phyloP scores from a whole-genome alignment of 2,888 invertebrate species.

The Idaea dimidiata region DNA sequence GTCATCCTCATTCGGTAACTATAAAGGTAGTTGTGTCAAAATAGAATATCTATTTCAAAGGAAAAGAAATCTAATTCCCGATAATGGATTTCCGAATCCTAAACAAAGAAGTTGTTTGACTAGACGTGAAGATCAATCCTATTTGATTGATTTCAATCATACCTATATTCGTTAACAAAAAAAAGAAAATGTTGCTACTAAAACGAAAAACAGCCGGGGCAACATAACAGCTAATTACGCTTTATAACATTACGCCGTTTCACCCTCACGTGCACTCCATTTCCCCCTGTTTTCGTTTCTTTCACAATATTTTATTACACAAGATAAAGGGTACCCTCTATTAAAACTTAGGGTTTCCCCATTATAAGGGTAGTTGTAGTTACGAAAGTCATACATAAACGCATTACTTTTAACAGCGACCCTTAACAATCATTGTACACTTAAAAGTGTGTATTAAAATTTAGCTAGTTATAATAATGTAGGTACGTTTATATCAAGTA shows the following conservation, averaged over 20 bases:
- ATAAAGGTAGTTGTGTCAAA: too few relatives aligned
- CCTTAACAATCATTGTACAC: neutral
- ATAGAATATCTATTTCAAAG: too few relatives aligned
- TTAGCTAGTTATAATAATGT: neutral
- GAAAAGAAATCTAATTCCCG: too few relatives aligned
- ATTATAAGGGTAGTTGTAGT: neutral
- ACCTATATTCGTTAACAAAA: neutral
- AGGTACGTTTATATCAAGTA: neutral
- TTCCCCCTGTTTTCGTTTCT: neutral
- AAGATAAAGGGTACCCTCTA: neutral
- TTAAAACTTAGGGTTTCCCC: neutral
- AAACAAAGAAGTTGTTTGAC: too few relatives aligned
- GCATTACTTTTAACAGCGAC: neutral
- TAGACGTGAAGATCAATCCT: neutral
- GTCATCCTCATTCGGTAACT: too few relatives aligned
- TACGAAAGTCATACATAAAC: conserved; percentile 1
- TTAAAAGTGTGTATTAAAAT: neutral
- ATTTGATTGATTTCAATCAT: neutral
- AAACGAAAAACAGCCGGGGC: conserved; percentile 1
- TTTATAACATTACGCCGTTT: conserved; percentile 2
- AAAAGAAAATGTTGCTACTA: neutral
- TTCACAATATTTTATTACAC: conserved; percentile 2
- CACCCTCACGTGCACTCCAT: conserved; percentile 4
- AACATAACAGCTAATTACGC: neutral
- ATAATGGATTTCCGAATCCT: too few relatives aligned